Base-by-base conservation (phyloP, 2,888 invertebrate species). In the Drosophila mimica region DNA sequence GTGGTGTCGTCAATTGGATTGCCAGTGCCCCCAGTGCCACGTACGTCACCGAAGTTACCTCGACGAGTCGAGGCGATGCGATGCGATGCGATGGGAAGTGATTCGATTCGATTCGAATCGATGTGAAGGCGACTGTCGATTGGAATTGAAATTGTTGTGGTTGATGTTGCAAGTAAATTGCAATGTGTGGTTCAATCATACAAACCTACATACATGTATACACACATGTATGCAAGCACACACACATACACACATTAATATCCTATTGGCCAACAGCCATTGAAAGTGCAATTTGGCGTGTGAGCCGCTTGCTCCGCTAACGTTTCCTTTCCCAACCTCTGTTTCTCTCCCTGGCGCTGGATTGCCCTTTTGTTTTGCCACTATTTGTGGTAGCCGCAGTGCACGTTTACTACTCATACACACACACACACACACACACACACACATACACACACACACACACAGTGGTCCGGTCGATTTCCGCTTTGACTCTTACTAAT, bases 161-260 rank as follows among this genome's bases (percentile, higher is more conserved):
- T 82, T 76, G 74, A 82, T 73, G 78, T 76, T 73, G 70, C 75
- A 78, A 80, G 74, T 78, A 78, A 74, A 78, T 81, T 82, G 83
- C 73, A 70, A 69, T 57, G 49, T 62, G 20, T 30, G 53, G 38
- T 36, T 48, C 28, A 48, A n/a, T 20, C 52, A 13, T 31, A n/a
- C 31, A 52, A 13, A 34, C 13, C 4, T 8, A 53, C 48, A 33
- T 53, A 9, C n/a, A 28, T 38, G 33, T 28, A 15, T 40, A 33
- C n/a, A 46, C 15, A 30, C 31, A 34, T 30, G 30, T 25, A 46
- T 15, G 17, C 25, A 28, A 2, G 9, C 28, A 48, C 4, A 28
- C 46, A 46, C 5, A 25, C 25, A 49, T 4, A 17, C 48, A 48
- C 4, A 28, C 28, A 30, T 0, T 5, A n/a, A 30, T n/a, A n/a